A percentile compares a stretch with the other conserved stretches of the same genome.
phyloP scores from a whole-genome alignment of 1,140 invertebrate species.

The Euschistus heros region DNA sequence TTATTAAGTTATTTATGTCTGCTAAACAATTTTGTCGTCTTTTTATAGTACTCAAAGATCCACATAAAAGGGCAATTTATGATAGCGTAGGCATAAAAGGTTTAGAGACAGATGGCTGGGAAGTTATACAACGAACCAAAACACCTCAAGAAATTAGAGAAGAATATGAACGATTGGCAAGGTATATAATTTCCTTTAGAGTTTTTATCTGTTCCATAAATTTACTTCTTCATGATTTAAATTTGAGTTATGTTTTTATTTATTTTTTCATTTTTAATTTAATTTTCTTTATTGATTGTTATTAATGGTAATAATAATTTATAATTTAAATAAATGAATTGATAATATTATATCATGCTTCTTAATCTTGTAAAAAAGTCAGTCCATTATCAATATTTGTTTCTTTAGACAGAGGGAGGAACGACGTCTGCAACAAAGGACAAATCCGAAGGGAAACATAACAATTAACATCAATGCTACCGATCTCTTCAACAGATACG shows the following conservation, averaged over 20 bases:
- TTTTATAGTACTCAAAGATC: slow-evolving; percentile 58
- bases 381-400: slow-evolving; percentile 31
- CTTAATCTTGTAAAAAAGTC: too few species aligned
- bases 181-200: slow-evolving; percentile 32
- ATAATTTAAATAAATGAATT: too few species aligned
- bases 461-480: slow-evolving; percentile 85
- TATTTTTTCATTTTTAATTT: neutral
- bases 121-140: slow-evolving; percentile 77
- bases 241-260: too few species aligned
- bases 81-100: slow-evolving; percentile 68
- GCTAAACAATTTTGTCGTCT: slow-evolving; percentile 25
- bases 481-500: slow-evolving; percentile 76
- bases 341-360: too few species aligned
- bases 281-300: neutral
- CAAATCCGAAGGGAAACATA: slow-evolving; percentile 80
- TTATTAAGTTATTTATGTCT: neutral
- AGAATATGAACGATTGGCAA: slow-evolving; percentile 78
- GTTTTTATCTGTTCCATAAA: neutral
- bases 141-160: slow-evolving; percentile 88
- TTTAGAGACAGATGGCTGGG: slow-evolving; percentile 83
- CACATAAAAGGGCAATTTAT: slow-evolving; percentile 68
- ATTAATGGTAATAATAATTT: too few species aligned
- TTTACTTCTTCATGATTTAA: neutral
- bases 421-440: slow-evolving; percentile 67
- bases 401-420: slow-evolving; percentile 62